Evolutionary conservation across 1,140 invertebrate species (phyloP).

Genomic region (Periplaneta americana): DNA sequence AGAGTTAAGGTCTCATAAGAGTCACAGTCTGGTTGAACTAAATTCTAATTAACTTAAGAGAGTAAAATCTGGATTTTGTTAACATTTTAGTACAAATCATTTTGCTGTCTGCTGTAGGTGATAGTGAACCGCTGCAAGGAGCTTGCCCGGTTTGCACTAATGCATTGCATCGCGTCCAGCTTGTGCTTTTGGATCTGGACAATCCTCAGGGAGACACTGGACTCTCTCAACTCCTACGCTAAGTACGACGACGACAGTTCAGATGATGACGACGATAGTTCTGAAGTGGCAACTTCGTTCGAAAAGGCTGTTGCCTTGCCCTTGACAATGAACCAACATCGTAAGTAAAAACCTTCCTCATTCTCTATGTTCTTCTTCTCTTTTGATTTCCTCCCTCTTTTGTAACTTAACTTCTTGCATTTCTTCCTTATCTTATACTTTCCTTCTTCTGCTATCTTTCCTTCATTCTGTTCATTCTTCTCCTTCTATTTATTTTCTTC

Average conservation of each 20-base stretch:
- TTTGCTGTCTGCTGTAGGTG: slow-evolving; percentile 38
- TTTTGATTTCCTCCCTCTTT: too few species aligned
- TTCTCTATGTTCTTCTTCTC: too few species aligned
- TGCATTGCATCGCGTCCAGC: slow-evolving; percentile 67
- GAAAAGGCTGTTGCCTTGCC: slow-evolving; percentile 25
- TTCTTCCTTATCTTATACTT: too few species aligned
- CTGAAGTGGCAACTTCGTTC: slow-evolving; percentile 3
- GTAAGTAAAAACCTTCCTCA: too few species aligned
- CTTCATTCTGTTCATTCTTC: too few species aligned
- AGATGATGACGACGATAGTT: slow-evolving; percentile 13
- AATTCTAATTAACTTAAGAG: too few species aligned
- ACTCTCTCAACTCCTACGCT: slow-evolving; percentile 36
- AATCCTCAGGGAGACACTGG: slow-evolving; percentile 61
- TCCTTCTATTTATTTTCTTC: too few species aligned
- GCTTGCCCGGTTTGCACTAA: slow-evolving; percentile 60
- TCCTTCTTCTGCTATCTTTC: too few species aligned
- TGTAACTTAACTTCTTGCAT: too few species aligned
- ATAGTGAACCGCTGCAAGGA: slow-evolving; percentile 51
- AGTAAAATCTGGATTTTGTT: too few species aligned
- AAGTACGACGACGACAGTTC: slow-evolving; percentile 1
- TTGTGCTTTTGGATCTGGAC: slow-evolving; percentile 68
- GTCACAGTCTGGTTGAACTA: too few species aligned
- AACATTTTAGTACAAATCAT: neutral
- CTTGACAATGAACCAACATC: slow-evolving; percentile 27
- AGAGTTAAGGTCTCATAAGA: too few species aligned